phyloP scores from a whole-genome alignment of 2,797 vertebrate genomes.

The Salmo trutta region DNA sequence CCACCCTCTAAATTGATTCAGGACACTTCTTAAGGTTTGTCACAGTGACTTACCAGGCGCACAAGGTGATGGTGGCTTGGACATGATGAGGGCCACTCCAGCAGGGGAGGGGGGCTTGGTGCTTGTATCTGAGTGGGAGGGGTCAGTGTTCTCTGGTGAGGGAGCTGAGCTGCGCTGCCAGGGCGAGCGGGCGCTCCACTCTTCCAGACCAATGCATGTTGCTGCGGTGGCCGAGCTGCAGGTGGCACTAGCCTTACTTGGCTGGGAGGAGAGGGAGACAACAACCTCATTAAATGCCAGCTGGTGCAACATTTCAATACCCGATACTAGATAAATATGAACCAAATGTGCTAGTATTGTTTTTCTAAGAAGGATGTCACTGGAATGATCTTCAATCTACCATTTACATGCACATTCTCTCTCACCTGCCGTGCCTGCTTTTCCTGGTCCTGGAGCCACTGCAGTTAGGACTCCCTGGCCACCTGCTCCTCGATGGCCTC shows the following conservation, averaged over 20 bases:
- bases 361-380: not conserved
- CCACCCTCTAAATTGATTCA: not conserved
- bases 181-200: constrained; percentile 89
- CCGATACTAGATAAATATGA: not conserved
- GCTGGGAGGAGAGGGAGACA: constrained; percentile 63
- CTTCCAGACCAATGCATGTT: constrained; percentile 85
- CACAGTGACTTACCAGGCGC: constrained; percentile 77
- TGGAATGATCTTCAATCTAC: too few species aligned
- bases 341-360: not conserved
- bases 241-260: constrained; percentile 90
- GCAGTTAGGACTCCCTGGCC: constrained; percentile 90
- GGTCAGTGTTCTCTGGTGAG: constrained; percentile 78
- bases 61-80: constrained; percentile 89
- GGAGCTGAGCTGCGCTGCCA: constrained; percentile 84
- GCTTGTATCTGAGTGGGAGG: constrained; percentile 80
- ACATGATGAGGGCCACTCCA: constrained; percentile 76
- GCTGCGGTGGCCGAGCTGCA: constrained; percentile 93
- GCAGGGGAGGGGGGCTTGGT: constrained; percentile 85
- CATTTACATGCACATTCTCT: not conserved
- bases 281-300: not conserved
- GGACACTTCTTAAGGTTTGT: not conserved
- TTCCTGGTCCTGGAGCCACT: constrained; percentile 95
- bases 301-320: not conserved
- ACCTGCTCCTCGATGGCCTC: constrained; percentile 96
- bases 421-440: constrained; percentile 89